Percentiles rank a stretch among this genome's conserved stretches.
Conservation (phyloP, 2,113 vertebrate genomes). For the Corythaixoides concolor region DNA sequence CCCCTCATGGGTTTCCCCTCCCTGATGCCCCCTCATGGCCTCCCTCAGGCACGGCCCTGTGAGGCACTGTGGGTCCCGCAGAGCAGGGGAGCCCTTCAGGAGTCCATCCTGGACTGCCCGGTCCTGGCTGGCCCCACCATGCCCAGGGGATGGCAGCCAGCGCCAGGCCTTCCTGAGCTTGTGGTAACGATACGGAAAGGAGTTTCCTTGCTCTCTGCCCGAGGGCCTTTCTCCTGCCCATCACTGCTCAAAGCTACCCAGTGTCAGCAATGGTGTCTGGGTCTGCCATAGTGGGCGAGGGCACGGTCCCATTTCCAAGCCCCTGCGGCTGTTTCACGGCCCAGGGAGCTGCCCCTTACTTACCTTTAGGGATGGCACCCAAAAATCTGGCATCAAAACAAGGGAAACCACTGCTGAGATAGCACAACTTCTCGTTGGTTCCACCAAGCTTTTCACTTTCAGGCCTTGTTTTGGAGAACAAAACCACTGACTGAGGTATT, state of each 20-base stretch:
- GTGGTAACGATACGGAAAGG: accelerated
- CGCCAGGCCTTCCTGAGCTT: accelerated
- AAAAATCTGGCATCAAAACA: background rate
- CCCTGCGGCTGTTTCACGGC: no score
- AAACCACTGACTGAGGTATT: accelerated
- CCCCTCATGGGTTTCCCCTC: background rate
- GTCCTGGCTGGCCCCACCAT: background rate
- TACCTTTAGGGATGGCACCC: background rate
- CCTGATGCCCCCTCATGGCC: background rate
- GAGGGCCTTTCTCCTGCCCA: accelerated
- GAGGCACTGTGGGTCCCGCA: accelerated
- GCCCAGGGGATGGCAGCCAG: background rate
- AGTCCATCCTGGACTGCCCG: background rate
- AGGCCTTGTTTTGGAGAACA: background rate
- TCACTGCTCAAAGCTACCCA: accelerated
- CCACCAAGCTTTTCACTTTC: background rate
- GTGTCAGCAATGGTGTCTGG: accelerated
- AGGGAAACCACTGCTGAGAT: background rate
- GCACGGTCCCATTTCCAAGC: background rate
- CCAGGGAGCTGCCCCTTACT: background rate
- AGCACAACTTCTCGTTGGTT: background rate
- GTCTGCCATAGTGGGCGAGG: accelerated
- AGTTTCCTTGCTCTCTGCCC: no score
- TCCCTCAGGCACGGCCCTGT: background rate
- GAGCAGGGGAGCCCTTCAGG: background rate